Conservation (phyloP, 2,113 vertebrate species). For the Vidua chalybeata region DNA sequence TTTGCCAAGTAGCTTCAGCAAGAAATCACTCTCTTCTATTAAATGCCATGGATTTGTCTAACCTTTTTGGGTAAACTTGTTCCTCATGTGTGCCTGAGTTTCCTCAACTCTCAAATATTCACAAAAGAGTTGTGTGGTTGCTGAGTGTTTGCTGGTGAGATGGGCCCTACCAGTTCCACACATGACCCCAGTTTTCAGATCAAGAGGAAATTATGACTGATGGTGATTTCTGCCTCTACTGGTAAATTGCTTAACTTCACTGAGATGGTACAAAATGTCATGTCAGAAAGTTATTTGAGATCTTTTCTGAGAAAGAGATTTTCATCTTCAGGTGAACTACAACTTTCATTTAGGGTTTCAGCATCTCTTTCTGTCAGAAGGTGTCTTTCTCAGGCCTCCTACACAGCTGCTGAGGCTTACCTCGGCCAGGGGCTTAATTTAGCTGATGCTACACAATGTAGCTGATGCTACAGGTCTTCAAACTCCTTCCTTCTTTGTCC, state of each 20-base stretch:
- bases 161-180: not conserved
- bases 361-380: not conserved
- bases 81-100: not conserved
- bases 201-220: not conserved
- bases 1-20: not conserved
- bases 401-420: not conserved
- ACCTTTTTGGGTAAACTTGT: not conserved
- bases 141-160: not conserved
- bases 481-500: not conserved
- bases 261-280: not conserved
- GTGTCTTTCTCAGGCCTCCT: not conserved
- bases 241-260: not conserved
- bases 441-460: not conserved
- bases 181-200: not conserved
- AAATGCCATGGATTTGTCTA: rapidly evolving
- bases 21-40: not conserved
- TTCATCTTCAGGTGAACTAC: not conserved
- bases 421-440: not conserved
- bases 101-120: not conserved
- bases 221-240: not conserved
- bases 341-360: not conserved
- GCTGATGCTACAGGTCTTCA: not conserved
- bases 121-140: not conserved
- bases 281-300: not conserved
- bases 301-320: not conserved